Evolutionary conservation across 1,140 invertebrate species (phyloP).

Genomic region (Saccostrea echinata): DNA sequence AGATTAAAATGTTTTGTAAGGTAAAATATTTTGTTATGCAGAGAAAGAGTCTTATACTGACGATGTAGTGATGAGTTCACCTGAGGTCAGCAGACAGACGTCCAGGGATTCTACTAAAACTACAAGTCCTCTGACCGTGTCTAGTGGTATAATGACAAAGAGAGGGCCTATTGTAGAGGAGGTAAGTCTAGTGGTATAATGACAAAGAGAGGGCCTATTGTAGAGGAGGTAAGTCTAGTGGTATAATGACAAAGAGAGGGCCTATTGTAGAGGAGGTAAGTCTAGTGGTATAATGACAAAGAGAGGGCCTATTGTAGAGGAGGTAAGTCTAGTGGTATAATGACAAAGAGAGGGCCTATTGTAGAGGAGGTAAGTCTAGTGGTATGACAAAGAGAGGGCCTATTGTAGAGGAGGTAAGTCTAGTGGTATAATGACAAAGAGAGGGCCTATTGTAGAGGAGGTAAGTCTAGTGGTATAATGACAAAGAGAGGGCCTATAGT

Average conservation of each 20-base stretch:
- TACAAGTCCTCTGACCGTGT: constrained; percentile 74
- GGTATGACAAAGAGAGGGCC: constrained; percentile 81
- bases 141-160: constrained; percentile 80
- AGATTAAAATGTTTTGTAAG: not conserved
- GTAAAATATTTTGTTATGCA: not conserved
- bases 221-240: constrained; percentile 69
- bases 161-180: constrained; percentile 73
- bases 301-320: constrained; percentile 73
- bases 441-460: constrained; percentile 72
- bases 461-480: constrained; percentile 78
- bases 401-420: constrained; percentile 63
- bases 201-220: constrained; percentile 78
- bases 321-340: constrained; percentile 77
- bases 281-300: constrained; percentile 80
- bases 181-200: constrained; percentile 78
- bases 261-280: constrained; percentile 65
- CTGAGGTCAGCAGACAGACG: constrained; percentile 2
- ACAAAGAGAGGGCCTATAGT: constrained; percentile 78
- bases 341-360: constrained; percentile 79
- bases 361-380: constrained; percentile 65
- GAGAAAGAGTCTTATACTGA: not conserved
- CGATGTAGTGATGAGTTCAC: not conserved
- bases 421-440: constrained; percentile 80
- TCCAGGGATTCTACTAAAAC: constrained; percentile 38
- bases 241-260: constrained; percentile 80